Conservation (phyloP, 2,888 invertebrate genomes). For the Lochmaea crataegi region DNA sequence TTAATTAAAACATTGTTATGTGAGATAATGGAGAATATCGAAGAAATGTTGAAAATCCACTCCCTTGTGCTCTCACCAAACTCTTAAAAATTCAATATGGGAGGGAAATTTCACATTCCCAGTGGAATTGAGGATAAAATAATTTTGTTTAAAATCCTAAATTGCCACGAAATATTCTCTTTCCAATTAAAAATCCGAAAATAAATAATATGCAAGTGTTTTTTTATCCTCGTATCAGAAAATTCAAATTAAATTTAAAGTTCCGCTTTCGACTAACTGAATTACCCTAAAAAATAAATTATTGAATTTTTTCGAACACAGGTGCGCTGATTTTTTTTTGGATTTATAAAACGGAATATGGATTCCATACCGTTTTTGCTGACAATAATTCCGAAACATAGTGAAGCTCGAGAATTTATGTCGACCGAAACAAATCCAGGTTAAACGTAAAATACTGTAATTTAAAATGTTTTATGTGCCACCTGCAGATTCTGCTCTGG, state of each 20-base stretch:
- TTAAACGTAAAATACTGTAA: slow-evolving; percentile 26
- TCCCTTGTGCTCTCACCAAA: too few species aligned
- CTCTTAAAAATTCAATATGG: too few species aligned
- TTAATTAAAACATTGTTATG: too few species aligned
- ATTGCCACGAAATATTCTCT: too few species aligned
- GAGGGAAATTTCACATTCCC: too few species aligned
- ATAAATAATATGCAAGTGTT: background rate
- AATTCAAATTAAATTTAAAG: background rate
- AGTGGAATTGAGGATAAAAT: too few species aligned
- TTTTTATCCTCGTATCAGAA: background rate
- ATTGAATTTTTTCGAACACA: background rate
- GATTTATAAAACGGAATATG: background rate
- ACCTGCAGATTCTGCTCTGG: slow-evolving; percentile 23
- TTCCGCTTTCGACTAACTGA: background rate
- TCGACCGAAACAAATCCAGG: slow-evolving; percentile 4
- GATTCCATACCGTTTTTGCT: background rate
- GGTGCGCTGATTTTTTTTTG: background rate
- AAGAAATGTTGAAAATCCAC: too few species aligned
- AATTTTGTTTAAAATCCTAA: too few species aligned
- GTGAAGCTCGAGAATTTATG: slow-evolving; percentile 4
- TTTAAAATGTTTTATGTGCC: slow-evolving; percentile 25
- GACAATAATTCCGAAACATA: slow-evolving; percentile 2
- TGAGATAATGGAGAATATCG: too few species aligned
- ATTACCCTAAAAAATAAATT: background rate
- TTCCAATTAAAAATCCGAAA: background rate